phyloP scores from a whole-genome alignment of 2,113 vertebrate genomes.

The Heterocephalus glaber region DNA sequence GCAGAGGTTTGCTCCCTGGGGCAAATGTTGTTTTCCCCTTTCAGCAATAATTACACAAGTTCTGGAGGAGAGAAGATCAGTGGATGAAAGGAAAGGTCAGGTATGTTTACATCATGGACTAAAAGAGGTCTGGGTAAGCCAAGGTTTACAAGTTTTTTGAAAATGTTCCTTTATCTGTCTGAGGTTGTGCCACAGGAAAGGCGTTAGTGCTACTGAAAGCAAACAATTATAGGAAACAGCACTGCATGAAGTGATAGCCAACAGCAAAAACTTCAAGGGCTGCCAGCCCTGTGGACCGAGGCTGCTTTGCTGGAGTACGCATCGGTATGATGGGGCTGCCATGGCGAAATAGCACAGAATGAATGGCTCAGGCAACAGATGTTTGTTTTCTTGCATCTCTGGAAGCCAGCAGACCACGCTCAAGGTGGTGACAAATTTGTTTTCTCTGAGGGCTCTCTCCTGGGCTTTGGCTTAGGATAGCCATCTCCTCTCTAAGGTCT shows the following conservation, averaged over 20 bases:
- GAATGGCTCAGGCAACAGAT: rapidly evolving
- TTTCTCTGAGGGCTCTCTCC: neutral
- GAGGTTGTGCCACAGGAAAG: neutral
- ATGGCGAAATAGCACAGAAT: neutral
- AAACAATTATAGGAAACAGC: neutral
- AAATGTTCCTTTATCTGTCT: neutral
- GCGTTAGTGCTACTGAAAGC: neutral
- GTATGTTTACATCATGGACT: neutral
- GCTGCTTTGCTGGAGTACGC: neutral
- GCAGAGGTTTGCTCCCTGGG: neutral
- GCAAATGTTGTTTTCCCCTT: constrained; percentile 9
- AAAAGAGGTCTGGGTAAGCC: neutral
- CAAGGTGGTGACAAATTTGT: neutral
- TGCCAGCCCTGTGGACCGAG: neutral
- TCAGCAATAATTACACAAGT: constrained; percentile 17
- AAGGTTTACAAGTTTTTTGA: neutral
- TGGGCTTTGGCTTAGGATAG: neutral
- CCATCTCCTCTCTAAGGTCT: neutral
- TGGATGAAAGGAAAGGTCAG: neutral
- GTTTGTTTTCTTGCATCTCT: neutral
- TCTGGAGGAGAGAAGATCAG: neutral
- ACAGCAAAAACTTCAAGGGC: neutral
- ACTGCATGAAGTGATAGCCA: neutral
- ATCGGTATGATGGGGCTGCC: neutral
- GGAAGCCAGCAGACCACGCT: neutral